Conservation (phyloP, 2,113 vertebrate species). For the Nestor notabilis region DNA sequence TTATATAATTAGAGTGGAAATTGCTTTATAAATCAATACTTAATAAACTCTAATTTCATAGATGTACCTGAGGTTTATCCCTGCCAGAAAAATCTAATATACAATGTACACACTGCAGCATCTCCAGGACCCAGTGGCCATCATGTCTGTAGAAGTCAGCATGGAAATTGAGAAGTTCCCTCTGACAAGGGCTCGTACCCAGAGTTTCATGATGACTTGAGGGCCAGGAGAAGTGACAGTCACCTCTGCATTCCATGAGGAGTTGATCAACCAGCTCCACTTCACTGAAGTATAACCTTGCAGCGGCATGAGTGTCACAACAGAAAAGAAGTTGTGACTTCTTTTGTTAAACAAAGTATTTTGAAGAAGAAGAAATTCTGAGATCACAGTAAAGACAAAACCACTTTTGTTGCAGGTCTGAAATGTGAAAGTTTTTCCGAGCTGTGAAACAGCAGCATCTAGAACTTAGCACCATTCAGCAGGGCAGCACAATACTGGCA, state of each 20-base stretch:
- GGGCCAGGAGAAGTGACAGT: constrained; percentile 17
- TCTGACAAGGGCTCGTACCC: background rate
- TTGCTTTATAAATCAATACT: constrained; percentile 17
- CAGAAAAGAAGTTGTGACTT: background rate
- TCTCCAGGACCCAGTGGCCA: constrained; percentile 27
- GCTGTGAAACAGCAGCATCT: constrained; percentile 8
- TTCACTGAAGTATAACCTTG: background rate
- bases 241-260: constrained; percentile 20
- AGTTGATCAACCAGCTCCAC: constrained; percentile 63
- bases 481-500: background rate
- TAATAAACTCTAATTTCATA: constrained; percentile 34
- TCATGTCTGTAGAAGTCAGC: constrained; percentile 3
- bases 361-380: background rate
- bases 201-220: constrained; percentile 15
- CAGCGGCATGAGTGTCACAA: background rate
- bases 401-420: background rate
- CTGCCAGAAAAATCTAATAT: background rate
- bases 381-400: background rate
- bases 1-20: background rate
- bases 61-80: background rate
- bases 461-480: background rate
- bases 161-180: background rate
- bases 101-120: background rate
- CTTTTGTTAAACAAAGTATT: background rate
- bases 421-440: background rate